Base-by-base conservation (phyloP, 1,140 invertebrate species). In the Tetramorium parvispinum region DNA sequence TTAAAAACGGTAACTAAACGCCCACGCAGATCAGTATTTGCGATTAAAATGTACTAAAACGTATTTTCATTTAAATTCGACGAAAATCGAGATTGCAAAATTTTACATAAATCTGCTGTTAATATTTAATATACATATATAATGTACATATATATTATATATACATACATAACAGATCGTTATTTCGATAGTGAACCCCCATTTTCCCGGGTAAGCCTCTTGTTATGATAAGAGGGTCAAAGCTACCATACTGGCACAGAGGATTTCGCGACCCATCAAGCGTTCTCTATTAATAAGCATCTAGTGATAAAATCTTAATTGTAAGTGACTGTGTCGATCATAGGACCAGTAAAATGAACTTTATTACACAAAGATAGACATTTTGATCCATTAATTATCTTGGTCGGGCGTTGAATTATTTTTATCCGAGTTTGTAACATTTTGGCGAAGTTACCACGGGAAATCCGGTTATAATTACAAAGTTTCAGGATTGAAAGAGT, bases 151-250 rank as follows among this genome's bases (percentile, higher is more conserved):
- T 66, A 46, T 46, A 51, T 51, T 51, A 18, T 70, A 49, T 27
- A 46, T 32, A 49, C 16, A 49, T 71, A 8, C 10, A 43, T 43
- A 43, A 10, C 40, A 16, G 46, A 21, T 68, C 16, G 55, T 59
- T 10, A 27, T 55, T 51, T 5, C 2, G 49, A n/a, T 66, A 3
- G 51, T 27, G 10, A 89, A 55, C 53, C 55, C 63, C 21, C 24
- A 61, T 83, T 86, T 85, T 85, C 63, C 81, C 81, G 65, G 53
- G 32, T 81, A 81, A 90, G 87, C 85, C 70, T 85, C 85, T 90
- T 89, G 87, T 89, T 82, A 90, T 87, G 81, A 43, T 85, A 87
- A 87, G 51, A 85, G 76, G 85, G 57, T 86, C 78, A 55, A 51
- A 59, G 68, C n/a, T 57, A 61, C 37, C 27, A 59, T 70, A 16